Base-by-base conservation (phyloP, 2,888 invertebrate species). In the Ochropacha duplaris region DNA sequence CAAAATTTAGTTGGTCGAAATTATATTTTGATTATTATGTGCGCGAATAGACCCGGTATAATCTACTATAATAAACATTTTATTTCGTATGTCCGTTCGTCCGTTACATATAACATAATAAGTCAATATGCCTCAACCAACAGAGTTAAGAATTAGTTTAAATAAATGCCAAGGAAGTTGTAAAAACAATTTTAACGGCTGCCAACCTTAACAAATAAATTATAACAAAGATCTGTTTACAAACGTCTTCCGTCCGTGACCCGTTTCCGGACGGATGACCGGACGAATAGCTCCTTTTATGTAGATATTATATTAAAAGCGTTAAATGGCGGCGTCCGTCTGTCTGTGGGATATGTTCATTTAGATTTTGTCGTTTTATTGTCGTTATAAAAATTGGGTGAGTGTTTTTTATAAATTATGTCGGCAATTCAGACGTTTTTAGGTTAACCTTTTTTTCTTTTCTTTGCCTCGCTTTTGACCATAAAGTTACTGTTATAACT, bases 121-220 rank as follows among this genome's bases (percentile, higher is more conserved):
- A 34, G 2, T 14, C 4, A 3, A 34, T 6, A 34, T 12, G 14
- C 1, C 11, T 34, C 14, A 14, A 34, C 34, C 34, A 4, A 14
- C 34, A 34, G 2, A n/a, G 4, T 39, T 16, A 39, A 39, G 44
- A 44, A 44, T 39, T 16, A 39, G 4, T 39, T 16, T n/a, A 39
- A 16, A 39, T 44, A 9, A 44, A 44, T 19, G 16, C 19, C 8
- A 19, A 65, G 69, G 72, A 71, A 68, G 66, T 61, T 64, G 64
- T 73, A 81, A 81, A 79, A 81, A 78, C 62, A 65, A 54, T 69
- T 73, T 72, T 79, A 74, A 76, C 68, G 68, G 28, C 63, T 44
- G 44, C 1, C 39, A 55, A 55, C 51, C 51, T 54, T 50, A 55
- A 44, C 54, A 54, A 51, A 59, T 56, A 44, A 36, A 36, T 57